Percentiles rank a stretch among this genome's conserved stretches.
These are phyloP conservation scores for Scaptomyza hsui DNA, from an alignment of 1,140 invertebrate genomes.

Conservation along the genomic window DNA sequence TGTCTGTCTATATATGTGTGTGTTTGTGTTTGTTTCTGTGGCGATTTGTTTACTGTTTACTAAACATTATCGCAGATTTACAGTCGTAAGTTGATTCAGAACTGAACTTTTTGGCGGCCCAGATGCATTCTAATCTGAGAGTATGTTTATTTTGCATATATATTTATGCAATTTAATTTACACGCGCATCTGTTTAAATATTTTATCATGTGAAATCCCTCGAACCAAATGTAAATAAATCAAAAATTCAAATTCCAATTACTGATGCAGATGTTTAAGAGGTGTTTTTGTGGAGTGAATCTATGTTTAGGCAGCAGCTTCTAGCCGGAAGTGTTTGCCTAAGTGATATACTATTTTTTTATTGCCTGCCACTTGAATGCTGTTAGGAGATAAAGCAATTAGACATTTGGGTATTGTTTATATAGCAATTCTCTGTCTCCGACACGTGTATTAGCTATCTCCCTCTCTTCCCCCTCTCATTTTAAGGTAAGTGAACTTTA, in stretches of 20 bases:
- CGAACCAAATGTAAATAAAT: conserved; percentile 49
- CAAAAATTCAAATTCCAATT: conserved; percentile 64
- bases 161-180: conserved; percentile 17
- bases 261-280: no score
- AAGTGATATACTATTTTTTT: conserved; percentile 39
- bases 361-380: conserved; percentile 35
- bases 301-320: conserved; percentile 8
- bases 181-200: conserved; percentile 31
- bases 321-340: conserved; percentile 17
- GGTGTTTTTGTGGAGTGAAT: background rate
- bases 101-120: conserved; percentile 56
- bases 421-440: background rate
- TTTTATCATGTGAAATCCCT: conserved; percentile 32
- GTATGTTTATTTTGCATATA: conserved; percentile 10
- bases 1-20: background rate
- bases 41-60: conserved; percentile 73
- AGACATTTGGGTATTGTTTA: conserved; percentile 8
- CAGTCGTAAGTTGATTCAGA: conserved; percentile 68
- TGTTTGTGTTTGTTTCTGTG: conserved; percentile 34
- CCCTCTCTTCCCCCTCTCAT: background rate
- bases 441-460: conserved; percentile 18
- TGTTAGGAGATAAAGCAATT: conserved; percentile 36
- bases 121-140: conserved; percentile 47
- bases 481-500: conserved; percentile 54
- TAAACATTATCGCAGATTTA: conserved; percentile 65